Evolutionary conservation across 2,797 vertebrate genomes (phyloP).

Genomic region (Discoglossus pictus): DNA sequence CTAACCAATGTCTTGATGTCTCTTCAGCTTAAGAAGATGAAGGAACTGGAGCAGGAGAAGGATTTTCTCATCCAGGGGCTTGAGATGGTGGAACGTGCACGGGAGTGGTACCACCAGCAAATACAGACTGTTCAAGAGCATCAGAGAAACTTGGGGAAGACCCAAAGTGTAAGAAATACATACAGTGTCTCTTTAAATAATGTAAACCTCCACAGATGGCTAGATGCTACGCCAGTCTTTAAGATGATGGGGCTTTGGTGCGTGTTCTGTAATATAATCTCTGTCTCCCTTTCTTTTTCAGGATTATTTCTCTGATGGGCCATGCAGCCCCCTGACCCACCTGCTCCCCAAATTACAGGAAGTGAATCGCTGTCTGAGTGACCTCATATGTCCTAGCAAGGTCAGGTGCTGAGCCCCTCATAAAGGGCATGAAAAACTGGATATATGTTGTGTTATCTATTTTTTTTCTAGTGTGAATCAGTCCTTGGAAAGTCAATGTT

Average conservation of each 20-base stretch:
- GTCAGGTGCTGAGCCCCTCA: conserved; percentile 64
- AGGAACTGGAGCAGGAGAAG: conserved; percentile 91
- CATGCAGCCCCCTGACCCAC: conserved; percentile 69
- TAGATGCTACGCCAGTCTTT: too few species aligned
- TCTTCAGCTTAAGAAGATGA: conserved; percentile 88
- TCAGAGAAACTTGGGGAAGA: conserved; percentile 80
- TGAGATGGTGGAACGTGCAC: conserved; percentile 83
- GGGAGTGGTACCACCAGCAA: conserved; percentile 90
- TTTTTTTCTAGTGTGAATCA: too few species aligned
- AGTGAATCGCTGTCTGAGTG: conserved; percentile 84
- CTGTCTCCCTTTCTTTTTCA: conserved; percentile 52
- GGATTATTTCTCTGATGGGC: conserved; percentile 77
- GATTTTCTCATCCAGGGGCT: conserved; percentile 88
- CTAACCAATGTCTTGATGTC: too few species aligned
- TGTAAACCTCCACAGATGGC: too few species aligned
- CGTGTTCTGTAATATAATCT: too few species aligned
- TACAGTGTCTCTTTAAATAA: too few species aligned
- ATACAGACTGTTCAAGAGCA: conserved; percentile 85
- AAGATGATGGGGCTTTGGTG: neutral
- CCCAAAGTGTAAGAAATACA: conserved; percentile 67
- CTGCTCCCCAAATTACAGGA: conserved; percentile 89
- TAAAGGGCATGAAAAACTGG: too few species aligned
- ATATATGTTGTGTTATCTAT: too few species aligned
- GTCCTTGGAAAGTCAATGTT: too few species aligned
- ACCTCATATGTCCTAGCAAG: conserved; percentile 79